phyloP scores from a whole-genome alignment of 2,797 vertebrate genomes.

The Parambassis ranga region DNA sequence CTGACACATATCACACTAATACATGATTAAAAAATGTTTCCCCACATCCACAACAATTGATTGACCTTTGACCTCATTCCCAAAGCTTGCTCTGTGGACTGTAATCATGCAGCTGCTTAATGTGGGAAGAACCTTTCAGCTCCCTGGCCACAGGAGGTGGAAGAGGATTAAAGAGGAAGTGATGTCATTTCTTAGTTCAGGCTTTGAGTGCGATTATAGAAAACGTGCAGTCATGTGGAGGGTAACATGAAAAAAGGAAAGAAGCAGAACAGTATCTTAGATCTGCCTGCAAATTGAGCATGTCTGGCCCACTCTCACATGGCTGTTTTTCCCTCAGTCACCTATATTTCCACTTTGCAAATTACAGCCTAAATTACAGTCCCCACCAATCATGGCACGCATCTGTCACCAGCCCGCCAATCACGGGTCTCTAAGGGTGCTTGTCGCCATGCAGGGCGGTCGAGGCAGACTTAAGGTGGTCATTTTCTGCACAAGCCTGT shows the following conservation, averaged over 20 bases:
- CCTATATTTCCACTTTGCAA: constrained; percentile 75
- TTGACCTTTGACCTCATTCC: constrained; percentile 20
- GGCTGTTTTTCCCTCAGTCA: constrained; percentile 42
- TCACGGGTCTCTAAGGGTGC: constrained; percentile 51
- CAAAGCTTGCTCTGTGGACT: neutral
- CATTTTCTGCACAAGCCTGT: constrained; percentile 75
- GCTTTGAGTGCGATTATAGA: neutral
- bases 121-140: constrained; percentile 1
- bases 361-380: constrained; percentile 74
- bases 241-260: constrained; percentile 4
- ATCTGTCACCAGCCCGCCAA: constrained; percentile 71
- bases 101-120: constrained; percentile 21
- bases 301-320: constrained; percentile 7
- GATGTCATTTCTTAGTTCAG: constrained; percentile 13
- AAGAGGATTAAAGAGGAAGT: constrained; percentile 26
- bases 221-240: neutral
- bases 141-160: constrained; percentile 20
- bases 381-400: constrained; percentile 71
- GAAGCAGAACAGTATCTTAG: constrained; percentile 17
- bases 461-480: constrained; percentile 64
- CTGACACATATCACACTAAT: neutral
- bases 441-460: constrained; percentile 60
- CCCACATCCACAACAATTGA: neutral
- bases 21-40: no score
- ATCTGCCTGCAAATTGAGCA: constrained; percentile 24